Percentiles rank a stretch among this genome's conserved stretches.
phyloP scores from a whole-genome alignment of 2,888 invertebrate genomes.

The Oxycera nigricornis region DNA sequence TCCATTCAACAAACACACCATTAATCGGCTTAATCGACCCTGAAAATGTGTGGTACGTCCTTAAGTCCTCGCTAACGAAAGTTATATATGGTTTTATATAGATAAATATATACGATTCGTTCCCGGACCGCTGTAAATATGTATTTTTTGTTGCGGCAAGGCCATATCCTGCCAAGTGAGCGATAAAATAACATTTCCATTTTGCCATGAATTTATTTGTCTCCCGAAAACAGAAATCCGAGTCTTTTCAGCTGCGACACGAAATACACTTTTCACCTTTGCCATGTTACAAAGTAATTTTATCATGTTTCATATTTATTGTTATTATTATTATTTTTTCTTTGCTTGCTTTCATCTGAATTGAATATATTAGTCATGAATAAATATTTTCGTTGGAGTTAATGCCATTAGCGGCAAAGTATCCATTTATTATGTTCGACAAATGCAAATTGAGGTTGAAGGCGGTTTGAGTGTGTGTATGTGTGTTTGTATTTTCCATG shows the following conservation, averaged over 20 bases:
- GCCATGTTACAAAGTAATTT: background rate
- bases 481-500: too few species aligned
- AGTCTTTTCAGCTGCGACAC: background rate
- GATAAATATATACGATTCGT: background rate
- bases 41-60: background rate
- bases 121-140: background rate
- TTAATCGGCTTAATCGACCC: background rate
- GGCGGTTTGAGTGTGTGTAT: background rate
- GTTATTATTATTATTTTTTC: too few species aligned
- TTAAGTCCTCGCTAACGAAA: background rate
- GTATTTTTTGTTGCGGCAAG: too few species aligned
- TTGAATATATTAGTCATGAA: background rate
- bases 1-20: too few species aligned
- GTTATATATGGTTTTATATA: too few species aligned
- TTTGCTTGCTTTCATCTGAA: background rate
- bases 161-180: background rate
- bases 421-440: background rate
- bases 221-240: background rate
- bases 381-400: background rate
- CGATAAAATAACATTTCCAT: constrained; percentile 2
- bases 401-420: background rate
- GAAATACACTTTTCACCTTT: background rate
- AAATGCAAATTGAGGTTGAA: background rate
- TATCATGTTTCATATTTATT: background rate
- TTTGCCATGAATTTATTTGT: background rate